These are phyloP conservation scores for Dolichopus griseipennis DNA, from an alignment of 2,888 invertebrate genomes.

Conservation along the genomic window DNA sequence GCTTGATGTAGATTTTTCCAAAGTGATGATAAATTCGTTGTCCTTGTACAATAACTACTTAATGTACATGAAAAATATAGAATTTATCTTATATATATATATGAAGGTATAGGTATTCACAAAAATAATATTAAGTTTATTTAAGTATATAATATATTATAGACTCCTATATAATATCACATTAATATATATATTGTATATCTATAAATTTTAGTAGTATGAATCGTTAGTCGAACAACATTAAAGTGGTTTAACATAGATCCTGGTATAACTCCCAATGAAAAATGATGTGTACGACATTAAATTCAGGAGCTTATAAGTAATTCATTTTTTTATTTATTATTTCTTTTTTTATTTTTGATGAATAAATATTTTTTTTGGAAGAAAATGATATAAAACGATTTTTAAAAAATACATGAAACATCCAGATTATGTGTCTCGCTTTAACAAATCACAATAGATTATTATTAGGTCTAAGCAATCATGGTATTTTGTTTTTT, in stretches of 20 bases:
- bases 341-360: no score
- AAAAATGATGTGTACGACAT: not conserved
- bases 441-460: no score
- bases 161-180: not conserved
- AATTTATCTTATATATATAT: not conserved
- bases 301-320: no score
- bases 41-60: not conserved
- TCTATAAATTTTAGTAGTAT: not conserved
- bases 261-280: not conserved
- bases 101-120: not conserved
- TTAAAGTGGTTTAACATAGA: not conserved
- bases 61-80: not conserved
- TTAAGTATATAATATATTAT: not conserved
- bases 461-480: no score
- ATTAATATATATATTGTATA: not conserved
- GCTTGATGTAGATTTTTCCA: not conserved
- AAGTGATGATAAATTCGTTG: conserved; percentile 4
- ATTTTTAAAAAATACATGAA: no score
- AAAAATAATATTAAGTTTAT: not conserved
- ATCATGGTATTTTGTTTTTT: no score
- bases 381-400: no score
- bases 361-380: no score
- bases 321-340: no score
- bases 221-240: not conserved
- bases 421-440: no score